Percentiles rank a stretch among this genome's conserved stretches.
These are phyloP conservation scores for Actinia equina DNA, from an alignment of 64 coral and sea anemone species.

Conservation along the genomic window DNA sequence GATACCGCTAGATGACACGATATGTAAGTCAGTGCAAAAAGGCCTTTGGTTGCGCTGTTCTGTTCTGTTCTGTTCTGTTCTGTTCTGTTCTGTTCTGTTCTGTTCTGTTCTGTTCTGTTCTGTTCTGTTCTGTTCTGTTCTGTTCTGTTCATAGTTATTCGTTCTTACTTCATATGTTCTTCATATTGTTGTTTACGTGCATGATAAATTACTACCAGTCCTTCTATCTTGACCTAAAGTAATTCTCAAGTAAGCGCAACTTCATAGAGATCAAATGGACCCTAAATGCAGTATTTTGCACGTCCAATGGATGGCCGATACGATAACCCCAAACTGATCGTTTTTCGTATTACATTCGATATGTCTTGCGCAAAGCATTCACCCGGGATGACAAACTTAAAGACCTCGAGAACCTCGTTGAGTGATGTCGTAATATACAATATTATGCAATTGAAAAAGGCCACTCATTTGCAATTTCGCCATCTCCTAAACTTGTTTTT, in stretches of 20 bases:
- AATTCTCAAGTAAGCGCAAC: background rate
- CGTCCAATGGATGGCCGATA: background rate
- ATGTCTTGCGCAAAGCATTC: background rate
- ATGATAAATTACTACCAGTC: background rate
- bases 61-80: no score
- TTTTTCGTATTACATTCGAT: background rate
- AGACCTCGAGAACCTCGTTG: background rate
- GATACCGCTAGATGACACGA: background rate
- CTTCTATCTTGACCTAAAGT: background rate
- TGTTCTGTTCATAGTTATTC: no score
- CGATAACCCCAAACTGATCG: background rate
- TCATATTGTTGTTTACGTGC: background rate
- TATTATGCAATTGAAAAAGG: no score
- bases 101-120: no score
- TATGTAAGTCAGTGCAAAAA: background rate
- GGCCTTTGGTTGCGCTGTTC: no score
- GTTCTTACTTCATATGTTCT: no score
- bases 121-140: no score
- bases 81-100: no score
- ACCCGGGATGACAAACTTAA: background rate
- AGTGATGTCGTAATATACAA: no score
- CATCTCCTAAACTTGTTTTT: no score
- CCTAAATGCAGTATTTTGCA: background rate
- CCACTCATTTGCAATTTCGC: no score
- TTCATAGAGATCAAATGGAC: background rate